Conservation (phyloP, 2,797 vertebrate genomes). For the Artibeus jamaicensis region DNA sequence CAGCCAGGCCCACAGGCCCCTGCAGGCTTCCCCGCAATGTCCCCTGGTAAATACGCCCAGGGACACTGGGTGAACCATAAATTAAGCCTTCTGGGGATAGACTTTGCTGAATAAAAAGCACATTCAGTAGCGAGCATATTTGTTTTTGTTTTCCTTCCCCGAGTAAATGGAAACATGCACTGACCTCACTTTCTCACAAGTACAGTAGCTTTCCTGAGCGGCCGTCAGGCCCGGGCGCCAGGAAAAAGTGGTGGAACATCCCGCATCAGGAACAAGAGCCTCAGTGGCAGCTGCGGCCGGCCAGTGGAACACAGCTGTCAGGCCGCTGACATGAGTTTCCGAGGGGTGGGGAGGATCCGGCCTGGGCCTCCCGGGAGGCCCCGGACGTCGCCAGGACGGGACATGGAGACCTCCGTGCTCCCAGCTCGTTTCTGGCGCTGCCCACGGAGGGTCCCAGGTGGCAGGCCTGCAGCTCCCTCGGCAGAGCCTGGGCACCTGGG, state of each 20-base stretch:
- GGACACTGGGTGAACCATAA: slow-evolving; percentile 79
- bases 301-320: slow-evolving; percentile 79
- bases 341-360: slow-evolving; percentile 40
- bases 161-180: slow-evolving; percentile 85
- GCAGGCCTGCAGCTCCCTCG: neutral
- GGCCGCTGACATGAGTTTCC: slow-evolving; percentile 66
- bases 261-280: slow-evolving; percentile 79
- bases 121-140: slow-evolving; percentile 85
- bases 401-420: neutral
- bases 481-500: neutral
- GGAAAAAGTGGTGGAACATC: slow-evolving; percentile 85
- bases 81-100: slow-evolving; percentile 77
- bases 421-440: neutral
- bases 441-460: neutral
- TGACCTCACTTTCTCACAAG: slow-evolving; percentile 87
- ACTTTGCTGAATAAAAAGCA: slow-evolving; percentile 84
- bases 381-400: neutral
- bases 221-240: slow-evolving; percentile 81
- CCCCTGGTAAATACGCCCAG: slow-evolving; percentile 69
- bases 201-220: slow-evolving; percentile 86
- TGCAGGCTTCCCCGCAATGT: slow-evolving; percentile 65
- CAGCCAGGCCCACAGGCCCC: slow-evolving; percentile 51
- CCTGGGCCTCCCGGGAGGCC: slow-evolving; percentile 16
- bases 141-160: slow-evolving; percentile 87
- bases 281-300: slow-evolving; percentile 75